These are phyloP conservation scores for Colossoma macropomum DNA, from an alignment of 2,113 vertebrate species.

Conservation along the genomic window DNA sequence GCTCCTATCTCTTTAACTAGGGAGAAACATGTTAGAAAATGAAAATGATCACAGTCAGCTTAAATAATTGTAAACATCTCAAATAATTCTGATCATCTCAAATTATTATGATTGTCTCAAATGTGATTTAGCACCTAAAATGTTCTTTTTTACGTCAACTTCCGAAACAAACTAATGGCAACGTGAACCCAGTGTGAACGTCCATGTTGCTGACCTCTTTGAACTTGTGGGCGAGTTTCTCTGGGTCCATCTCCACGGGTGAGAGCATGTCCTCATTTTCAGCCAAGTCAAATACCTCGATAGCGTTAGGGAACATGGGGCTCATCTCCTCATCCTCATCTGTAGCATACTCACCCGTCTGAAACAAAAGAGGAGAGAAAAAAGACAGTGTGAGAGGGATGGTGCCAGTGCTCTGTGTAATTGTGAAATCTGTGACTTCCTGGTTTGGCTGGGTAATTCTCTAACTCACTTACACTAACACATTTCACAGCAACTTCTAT, in stretches of 20 bases:
- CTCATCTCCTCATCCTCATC: constrained; percentile 95
- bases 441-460: background rate
- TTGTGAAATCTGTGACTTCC: background rate
- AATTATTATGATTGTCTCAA: too few species aligned
- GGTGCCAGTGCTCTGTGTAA: background rate
- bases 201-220: constrained; percentile 83
- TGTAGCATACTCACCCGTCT: constrained; percentile 94
- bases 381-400: background rate
- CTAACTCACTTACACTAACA: background rate
- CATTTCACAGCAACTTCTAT: background rate
- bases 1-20: too few species aligned
- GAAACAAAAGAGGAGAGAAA: constrained; percentile 17
- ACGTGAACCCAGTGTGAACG: background rate
- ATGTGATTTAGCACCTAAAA: too few species aligned
- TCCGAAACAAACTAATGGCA: background rate
- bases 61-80: too few species aligned
- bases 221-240: constrained; percentile 95
- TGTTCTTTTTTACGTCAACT: too few species aligned
- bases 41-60: too few species aligned
- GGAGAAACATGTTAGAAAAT: too few species aligned
- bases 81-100: too few species aligned
- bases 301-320: constrained; percentile 91
- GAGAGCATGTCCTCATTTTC: constrained; percentile 92
- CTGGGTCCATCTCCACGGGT: constrained; percentile 93
- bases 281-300: constrained; percentile 94